Base-by-base conservation (phyloP, 1,140 invertebrate genomes). In the Macrotrachela quadricornifera region DNA sequence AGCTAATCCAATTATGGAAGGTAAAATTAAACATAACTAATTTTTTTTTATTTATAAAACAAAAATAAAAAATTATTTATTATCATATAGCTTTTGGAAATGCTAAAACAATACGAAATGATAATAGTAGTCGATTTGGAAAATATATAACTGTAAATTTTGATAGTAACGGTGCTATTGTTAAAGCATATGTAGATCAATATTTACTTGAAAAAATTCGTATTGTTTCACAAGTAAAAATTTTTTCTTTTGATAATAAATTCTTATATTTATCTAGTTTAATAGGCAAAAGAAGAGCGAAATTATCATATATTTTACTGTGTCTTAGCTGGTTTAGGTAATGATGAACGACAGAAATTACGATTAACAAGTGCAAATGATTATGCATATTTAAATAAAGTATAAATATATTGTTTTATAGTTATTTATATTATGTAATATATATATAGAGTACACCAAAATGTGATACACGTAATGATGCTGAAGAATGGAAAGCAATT, bases 241-340 rank as follows among this genome's bases (percentile, higher is more conserved):
- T 12, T 46, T 6, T 16, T 18, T 2, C 3, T 30, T 30, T 2
- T 4, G 21, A 30, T 4, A 30, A 30, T 4, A 4, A 30, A 4
- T 4, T 30, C 8, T 72, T 91, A 16, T 68, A 90, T 92, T 66
- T 85, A 83, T 0, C 75, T 85, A 52, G 85, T 94, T 0, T 77
- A 79, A 61, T 87, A 92, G 65, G 79, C 77, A 57, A 60, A 69
- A 3, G 86, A 91, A 61, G 91, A 97, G 70, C 78, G 90, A 57
- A 96, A 96, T 73, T 96, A 96, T 68, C 92, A 97, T 68, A 78
- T 96, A 50, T 97, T 97, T 70, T 96, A 97, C 67, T 95, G 88
- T 65, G 79, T 96, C 72, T 69, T 96, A 59, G 85, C 85, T 46
- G 91, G 91, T n/a, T 71, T 30, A 30, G 21, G 21, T 0, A 77